Conservation (phyloP, 2,797 vertebrate species). For the Manis pentadactyla region DNA sequence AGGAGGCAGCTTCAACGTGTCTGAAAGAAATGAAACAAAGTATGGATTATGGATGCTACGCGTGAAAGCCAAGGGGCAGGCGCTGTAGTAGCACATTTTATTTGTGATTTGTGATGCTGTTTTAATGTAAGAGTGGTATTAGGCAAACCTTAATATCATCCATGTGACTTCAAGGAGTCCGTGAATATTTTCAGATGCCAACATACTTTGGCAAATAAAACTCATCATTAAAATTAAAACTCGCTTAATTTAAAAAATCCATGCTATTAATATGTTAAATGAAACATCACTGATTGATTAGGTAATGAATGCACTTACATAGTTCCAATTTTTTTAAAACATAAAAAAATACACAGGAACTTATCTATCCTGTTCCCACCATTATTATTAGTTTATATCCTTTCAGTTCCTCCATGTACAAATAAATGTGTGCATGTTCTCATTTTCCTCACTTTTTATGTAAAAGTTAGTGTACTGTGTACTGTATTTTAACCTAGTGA, state of each 20-base stretch:
- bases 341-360: background rate
- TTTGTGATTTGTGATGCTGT: background rate
- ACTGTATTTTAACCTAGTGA: slow-evolving; percentile 3
- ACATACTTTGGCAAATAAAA: background rate
- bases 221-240: slow-evolving; percentile 21
- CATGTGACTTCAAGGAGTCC: background rate
- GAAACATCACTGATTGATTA: background rate
- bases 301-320: background rate
- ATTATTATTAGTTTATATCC: background rate
- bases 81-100: background rate
- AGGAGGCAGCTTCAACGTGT: background rate
- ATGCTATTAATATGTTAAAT: background rate
- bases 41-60: background rate
- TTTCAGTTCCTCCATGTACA: background rate
- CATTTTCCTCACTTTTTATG: background rate
- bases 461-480: background rate
- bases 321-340: background rate
- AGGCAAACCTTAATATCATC: background rate
- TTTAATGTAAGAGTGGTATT: background rate
- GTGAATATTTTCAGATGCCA: background rate
- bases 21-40: slow-evolving; percentile 55
- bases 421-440: background rate
- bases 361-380: background rate
- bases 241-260: background rate
- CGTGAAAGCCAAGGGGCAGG: background rate